Percentiles rank a stretch among this genome's conserved stretches.
Conservation (phyloP, 2,888 invertebrate species). For the Drosophila barbarae region DNA sequence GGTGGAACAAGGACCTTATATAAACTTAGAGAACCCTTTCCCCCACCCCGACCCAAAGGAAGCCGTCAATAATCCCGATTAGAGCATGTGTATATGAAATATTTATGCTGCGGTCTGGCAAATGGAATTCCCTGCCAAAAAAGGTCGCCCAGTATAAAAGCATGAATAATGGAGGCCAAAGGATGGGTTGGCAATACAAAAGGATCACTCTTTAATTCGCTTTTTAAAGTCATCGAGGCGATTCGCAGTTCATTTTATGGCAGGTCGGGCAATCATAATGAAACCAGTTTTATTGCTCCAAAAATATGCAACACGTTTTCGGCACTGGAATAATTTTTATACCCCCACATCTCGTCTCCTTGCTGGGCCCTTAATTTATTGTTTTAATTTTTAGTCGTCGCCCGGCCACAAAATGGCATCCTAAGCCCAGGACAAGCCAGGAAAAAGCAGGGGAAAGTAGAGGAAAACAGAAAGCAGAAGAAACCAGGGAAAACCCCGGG, state of each 20-base stretch:
- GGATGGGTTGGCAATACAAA: conserved; percentile 1
- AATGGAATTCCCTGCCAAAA: conserved; percentile 32
- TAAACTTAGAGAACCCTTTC: conserved; percentile 39
- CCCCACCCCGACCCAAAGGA: neutral
- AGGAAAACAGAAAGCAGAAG: neutral
- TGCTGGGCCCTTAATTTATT: conserved; percentile 56
- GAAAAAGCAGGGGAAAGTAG: neutral
- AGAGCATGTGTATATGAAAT: conserved; percentile 46
- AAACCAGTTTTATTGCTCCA: conserved; percentile 50
- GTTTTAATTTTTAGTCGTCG: conserved; percentile 68
- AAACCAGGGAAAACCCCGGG: conserved; percentile 4
- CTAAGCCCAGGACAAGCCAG: conserved; percentile 11
- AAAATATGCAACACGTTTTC: conserved; percentile 47
- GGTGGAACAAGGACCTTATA: conserved; percentile 21
- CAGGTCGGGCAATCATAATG: conserved; percentile 42
- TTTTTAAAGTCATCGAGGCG: conserved; percentile 41
- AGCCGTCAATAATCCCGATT: conserved; percentile 53
- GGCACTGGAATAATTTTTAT: conserved; percentile 24
- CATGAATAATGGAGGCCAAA: conserved; percentile 47
- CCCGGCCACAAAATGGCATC: conserved; percentile 55
- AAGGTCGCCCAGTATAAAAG: conserved; percentile 25
- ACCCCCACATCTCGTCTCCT: conserved; percentile 1
- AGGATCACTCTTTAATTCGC: conserved; percentile 40
- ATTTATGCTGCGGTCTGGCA: conserved; percentile 36
- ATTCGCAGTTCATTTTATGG: conserved; percentile 44